A percentile compares a stretch with the other conserved stretches of the same genome.
These are phyloP conservation scores for Macroteleia sp. DNA, from an alignment of 2,888 invertebrate genomes.

Conservation along the genomic window DNA sequence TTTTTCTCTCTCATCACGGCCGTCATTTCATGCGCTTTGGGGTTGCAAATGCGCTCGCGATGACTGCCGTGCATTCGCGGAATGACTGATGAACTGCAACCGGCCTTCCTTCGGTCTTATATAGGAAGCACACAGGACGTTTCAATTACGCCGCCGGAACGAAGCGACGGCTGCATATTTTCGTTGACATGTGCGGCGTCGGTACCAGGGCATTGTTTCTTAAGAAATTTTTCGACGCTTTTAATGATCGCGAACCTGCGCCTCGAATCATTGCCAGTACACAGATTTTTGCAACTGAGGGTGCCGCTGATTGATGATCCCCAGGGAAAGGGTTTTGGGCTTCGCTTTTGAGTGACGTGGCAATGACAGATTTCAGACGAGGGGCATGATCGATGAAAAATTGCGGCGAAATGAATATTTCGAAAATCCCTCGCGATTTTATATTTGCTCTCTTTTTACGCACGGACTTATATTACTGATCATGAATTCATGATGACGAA, in stretches of 20 bases:
- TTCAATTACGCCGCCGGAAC: conserved; percentile 66
- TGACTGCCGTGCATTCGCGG: conserved; percentile 76
- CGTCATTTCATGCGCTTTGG: conserved; percentile 81
- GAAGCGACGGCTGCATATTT: conserved; percentile 30
- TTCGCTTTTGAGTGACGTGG: conserved; percentile 22
- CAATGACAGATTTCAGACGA: conserved; percentile 33
- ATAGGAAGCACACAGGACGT: conserved; percentile 71
- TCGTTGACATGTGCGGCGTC: conserved; percentile 35
- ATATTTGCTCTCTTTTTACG: no score
- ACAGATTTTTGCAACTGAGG: conserved; percentile 14
- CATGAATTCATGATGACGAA: no score
- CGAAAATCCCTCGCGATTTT: no score
- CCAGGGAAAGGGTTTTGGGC: conserved; percentile 21
- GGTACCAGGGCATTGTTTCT: conserved; percentile 34
- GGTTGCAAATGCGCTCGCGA: conserved; percentile 77
- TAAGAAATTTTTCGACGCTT: conserved; percentile 44
- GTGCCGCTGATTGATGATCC: conserved; percentile 41
- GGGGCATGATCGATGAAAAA: conserved; percentile 37
- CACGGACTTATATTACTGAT: no score
- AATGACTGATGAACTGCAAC: conserved; percentile 84
- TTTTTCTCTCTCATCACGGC: conserved; percentile 65
- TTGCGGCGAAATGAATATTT: no score
- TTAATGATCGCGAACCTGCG: conserved; percentile 27
- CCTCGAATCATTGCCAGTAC: conserved; percentile 33
- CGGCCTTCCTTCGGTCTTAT: conserved; percentile 77